A percentile compares a stretch with the other conserved stretches of the same genome.
These are phyloP conservation scores for Pycnomerus fuliginosus DNA, from an alignment of 2,888 invertebrate species.

Conservation along the genomic window DNA sequence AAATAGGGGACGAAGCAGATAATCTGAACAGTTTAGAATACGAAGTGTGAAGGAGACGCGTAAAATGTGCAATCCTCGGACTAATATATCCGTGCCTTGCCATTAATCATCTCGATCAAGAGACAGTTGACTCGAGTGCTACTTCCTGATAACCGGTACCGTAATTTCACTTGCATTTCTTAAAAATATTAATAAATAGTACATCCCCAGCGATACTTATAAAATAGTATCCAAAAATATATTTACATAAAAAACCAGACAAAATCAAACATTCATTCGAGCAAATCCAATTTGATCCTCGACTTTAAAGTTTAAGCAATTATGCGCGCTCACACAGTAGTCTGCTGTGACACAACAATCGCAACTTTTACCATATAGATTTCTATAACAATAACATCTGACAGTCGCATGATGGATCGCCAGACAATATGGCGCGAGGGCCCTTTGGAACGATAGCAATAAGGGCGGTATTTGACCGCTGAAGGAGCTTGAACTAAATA, in stretches of 20 bases:
- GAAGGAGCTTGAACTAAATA: conserved; percentile 27
- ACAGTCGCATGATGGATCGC: conserved; percentile 54
- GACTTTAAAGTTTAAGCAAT: conserved; percentile 50
- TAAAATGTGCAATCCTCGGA: conserved; percentile 42
- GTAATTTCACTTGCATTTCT: no score
- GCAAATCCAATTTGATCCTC: conserved; percentile 50
- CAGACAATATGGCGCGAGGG: conserved; percentile 49
- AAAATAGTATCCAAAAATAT: no score
- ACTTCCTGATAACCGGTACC: conserved; percentile 39
- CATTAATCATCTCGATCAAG: conserved; percentile 48
- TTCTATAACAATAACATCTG: conserved; percentile 53
- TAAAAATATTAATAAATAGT: no score
- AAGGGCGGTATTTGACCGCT: conserved; percentile 39
- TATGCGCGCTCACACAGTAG: conserved; percentile 51
- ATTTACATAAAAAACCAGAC: no score
- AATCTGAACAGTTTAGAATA: conserved; percentile 22
- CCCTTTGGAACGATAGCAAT: conserved; percentile 33
- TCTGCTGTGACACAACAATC: conserved; percentile 46
- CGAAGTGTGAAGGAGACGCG: conserved; percentile 36
- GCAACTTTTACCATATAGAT: conserved; percentile 47
- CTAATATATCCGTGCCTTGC: conserved; percentile 45
- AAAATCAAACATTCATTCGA: conserved; percentile 53
- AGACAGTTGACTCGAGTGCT: conserved; percentile 45
- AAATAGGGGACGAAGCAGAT: conserved; percentile 12
- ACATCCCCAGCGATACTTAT: no score